phyloP scores from a whole-genome alignment of 2,888 invertebrate genomes.

The Leucozona laternaria region DNA sequence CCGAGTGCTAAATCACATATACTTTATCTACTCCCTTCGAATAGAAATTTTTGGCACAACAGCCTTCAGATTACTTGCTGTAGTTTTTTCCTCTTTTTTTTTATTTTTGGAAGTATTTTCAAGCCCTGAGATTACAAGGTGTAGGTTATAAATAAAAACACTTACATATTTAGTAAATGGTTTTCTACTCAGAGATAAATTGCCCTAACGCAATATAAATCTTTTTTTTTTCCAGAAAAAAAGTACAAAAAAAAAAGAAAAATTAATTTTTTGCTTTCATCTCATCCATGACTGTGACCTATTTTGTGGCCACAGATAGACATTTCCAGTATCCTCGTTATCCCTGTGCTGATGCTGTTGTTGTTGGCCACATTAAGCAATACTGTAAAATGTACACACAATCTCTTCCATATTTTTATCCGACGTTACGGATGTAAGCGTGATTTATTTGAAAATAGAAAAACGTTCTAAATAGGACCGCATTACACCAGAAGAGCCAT shows the following conservation, averaged over 20 bases:
- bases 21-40: no score
- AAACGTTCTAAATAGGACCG: constrained; percentile 47
- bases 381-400: constrained; percentile 11
- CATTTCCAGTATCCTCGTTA: constrained; percentile 44
- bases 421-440: constrained; percentile 37
- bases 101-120: not conserved
- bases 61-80: no score
- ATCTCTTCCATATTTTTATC: constrained; percentile 14
- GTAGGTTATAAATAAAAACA: not conserved
- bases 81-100: not conserved
- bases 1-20: no score
- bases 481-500: constrained; percentile 16
- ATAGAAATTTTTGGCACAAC: no score
- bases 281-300: constrained; percentile 16
- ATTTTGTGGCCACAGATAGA: constrained; percentile 37
- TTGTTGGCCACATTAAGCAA: not conserved
- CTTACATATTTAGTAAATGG: not conserved
- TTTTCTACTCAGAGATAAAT: not conserved
- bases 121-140: not conserved
- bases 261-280: constrained; percentile 16
- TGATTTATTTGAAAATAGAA: constrained; percentile 63
- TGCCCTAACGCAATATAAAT: constrained; percentile 2
- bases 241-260: not conserved
- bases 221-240: not conserved
- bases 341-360: not conserved